A percentile compares a stretch with the other conserved stretches of the same genome.
These are phyloP conservation scores for Brachymystax lenok DNA, from an alignment of 2,797 vertebrate species.

Conservation along the genomic window DNA sequence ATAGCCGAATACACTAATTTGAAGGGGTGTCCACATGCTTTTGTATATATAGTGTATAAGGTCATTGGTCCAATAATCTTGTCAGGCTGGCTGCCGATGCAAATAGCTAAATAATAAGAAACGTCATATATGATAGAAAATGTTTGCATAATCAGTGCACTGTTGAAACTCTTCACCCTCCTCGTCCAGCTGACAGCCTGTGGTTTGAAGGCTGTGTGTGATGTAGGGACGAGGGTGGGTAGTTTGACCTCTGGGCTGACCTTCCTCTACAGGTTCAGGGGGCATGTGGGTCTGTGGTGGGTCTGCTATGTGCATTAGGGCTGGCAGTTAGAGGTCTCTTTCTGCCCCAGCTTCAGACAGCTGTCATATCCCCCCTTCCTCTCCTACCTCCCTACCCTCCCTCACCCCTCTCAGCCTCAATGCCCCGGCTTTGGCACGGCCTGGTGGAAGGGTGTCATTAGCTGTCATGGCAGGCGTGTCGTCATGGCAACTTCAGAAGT, in stretches of 20 bases:
- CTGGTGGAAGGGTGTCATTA: slow-evolving; percentile 72
- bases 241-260: not conserved
- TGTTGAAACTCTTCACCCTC: not conserved
- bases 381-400: not conserved
- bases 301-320: not conserved
- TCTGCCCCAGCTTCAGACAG: not conserved
- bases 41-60: slow-evolving; percentile 23
- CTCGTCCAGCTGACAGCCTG: not conserved
- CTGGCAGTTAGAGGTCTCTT: not conserved
- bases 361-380: not conserved
- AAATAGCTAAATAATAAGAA: slow-evolving; percentile 44
- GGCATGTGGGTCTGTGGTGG: not conserved
- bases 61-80: slow-evolving; percentile 38
- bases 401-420: slow-evolving; percentile 35
- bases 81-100: slow-evolving; percentile 42
- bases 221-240: not conserved
- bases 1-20: too few species aligned
- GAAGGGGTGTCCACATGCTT: too few species aligned
- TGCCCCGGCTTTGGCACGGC: slow-evolving; percentile 52
- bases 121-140: slow-evolving; percentile 1
- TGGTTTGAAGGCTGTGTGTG: not conserved
- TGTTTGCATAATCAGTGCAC: not conserved
- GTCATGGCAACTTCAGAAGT: slow-evolving; percentile 69
- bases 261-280: not conserved
- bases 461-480: slow-evolving; percentile 68